Percentiles rank a stretch among this genome's conserved stretches.
Evolutionary conservation across 2,888 invertebrate species (phyloP).

Genomic region (Drosophila imparisetae): DNA sequence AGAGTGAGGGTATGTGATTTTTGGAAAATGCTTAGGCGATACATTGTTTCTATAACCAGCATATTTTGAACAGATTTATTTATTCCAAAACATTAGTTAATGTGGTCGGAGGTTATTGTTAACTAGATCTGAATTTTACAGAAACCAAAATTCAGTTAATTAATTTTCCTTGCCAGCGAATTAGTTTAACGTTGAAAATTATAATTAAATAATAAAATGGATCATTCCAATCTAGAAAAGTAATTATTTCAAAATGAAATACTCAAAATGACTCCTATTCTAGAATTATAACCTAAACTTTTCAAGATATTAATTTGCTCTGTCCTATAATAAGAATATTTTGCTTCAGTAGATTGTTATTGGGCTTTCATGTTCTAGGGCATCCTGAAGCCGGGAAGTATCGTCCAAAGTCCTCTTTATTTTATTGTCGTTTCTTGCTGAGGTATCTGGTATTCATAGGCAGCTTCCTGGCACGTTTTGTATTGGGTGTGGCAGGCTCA

Average conservation of each 20-base stretch:
- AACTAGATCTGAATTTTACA: background rate
- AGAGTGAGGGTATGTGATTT: background rate
- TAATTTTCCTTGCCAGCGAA: background rate
- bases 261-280: too few species aligned
- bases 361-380: background rate
- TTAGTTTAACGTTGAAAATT: background rate
- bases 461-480: slow-evolving; percentile 68
- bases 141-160: background rate
- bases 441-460: slow-evolving; percentile 59
- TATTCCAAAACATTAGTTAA: background rate
- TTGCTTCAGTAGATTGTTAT: background rate
- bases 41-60: background rate
- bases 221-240: background rate
- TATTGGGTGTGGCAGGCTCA: slow-evolving; percentile 63
- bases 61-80: background rate
- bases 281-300: too few species aligned
- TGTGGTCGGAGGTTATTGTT: background rate
- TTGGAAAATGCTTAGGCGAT: background rate
- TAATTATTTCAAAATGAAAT: too few species aligned
- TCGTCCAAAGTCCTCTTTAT: slow-evolving; percentile 20
- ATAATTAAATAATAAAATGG: background rate
- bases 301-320: too few species aligned
- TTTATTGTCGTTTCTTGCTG: slow-evolving; percentile 54
- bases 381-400: background rate
- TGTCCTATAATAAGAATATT: background rate